phyloP scores from a whole-genome alignment of 2,888 invertebrate genomes.

The Microctonus brassicae region DNA sequence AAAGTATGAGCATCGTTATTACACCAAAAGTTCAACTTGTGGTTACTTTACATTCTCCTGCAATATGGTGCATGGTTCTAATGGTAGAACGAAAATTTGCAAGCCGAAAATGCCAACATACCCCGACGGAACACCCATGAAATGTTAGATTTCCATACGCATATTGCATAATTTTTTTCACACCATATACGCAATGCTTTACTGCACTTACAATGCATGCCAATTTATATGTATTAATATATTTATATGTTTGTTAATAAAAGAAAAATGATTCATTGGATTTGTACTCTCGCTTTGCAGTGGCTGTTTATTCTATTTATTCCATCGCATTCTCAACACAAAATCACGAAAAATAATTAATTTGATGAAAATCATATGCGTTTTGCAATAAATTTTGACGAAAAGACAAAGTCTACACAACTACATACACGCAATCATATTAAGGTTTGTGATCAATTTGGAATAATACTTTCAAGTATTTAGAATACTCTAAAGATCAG shows the following conservation, averaged over 20 bases:
- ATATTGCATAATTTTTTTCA: slow-evolving; percentile 12
- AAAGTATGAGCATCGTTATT: slow-evolving; percentile 78
- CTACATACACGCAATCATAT: background rate
- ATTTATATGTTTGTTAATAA: slow-evolving; percentile 15
- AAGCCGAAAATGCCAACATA: slow-evolving; percentile 84
- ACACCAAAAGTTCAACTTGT: slow-evolving; percentile 88
- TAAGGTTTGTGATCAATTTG: background rate
- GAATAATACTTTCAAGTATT: background rate
- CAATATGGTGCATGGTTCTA: slow-evolving; percentile 82
- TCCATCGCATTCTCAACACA: background rate
- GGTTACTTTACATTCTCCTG: slow-evolving; percentile 90
- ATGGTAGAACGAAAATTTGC: slow-evolving; percentile 85
- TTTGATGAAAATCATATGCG: background rate
- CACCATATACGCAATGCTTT: background rate
- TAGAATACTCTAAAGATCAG: background rate
- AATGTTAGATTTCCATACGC: slow-evolving; percentile 68
- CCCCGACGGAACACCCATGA: slow-evolving; percentile 80
- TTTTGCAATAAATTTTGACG: slow-evolving; percentile 31
- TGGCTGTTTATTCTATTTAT: slow-evolving; percentile 11
- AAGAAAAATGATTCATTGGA: slow-evolving; percentile 33
- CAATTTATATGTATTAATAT: slow-evolving; percentile 12
- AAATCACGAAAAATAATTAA: background rate
- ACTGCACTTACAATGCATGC: background rate
- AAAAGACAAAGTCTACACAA: slow-evolving; percentile 38
- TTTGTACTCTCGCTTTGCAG: slow-evolving; percentile 34